phyloP scores from a whole-genome alignment of 2,888 invertebrate genomes.

The Cyrtodaria siliqua region DNA sequence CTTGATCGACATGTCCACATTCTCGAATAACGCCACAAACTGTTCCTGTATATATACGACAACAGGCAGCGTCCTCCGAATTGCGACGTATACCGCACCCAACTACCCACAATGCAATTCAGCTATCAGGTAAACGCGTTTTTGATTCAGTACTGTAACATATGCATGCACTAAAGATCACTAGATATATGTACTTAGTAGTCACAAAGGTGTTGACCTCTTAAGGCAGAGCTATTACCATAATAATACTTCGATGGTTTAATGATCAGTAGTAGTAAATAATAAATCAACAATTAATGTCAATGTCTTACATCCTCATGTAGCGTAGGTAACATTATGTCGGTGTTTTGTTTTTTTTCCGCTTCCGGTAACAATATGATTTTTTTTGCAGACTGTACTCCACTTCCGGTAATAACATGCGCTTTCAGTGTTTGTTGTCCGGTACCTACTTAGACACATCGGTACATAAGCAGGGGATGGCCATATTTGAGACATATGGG shows the following conservation, averaged over 20 bases:
- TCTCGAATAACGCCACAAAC: slow-evolving; percentile 16
- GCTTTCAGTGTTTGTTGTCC: slow-evolving; percentile 52
- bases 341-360: too few species aligned
- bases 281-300: too few species aligned
- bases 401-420: slow-evolving; percentile 37
- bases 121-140: slow-evolving; percentile 47
- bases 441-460: slow-evolving; percentile 57
- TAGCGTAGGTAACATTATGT: too few species aligned
- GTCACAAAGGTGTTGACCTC: too few species aligned
- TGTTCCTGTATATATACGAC: slow-evolving; percentile 52
- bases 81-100: slow-evolving; percentile 46
- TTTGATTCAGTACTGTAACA: too few species aligned
- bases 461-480: slow-evolving; percentile 30
- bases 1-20: slow-evolving; percentile 47
- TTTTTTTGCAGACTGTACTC: slow-evolving; percentile 28
- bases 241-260: too few species aligned
- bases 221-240: too few species aligned
- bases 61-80: slow-evolving; percentile 38
- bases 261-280: too few species aligned
- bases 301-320: too few species aligned
- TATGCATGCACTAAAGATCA: too few species aligned
- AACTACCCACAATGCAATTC: slow-evolving; percentile 55
- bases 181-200: too few species aligned
- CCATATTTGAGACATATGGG: slow-evolving; percentile 38
- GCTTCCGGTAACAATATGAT: neutral